These are phyloP conservation scores for Limosa lapponica DNA, from an alignment of 2,797 vertebrate genomes.

Conservation along the genomic window DNA sequence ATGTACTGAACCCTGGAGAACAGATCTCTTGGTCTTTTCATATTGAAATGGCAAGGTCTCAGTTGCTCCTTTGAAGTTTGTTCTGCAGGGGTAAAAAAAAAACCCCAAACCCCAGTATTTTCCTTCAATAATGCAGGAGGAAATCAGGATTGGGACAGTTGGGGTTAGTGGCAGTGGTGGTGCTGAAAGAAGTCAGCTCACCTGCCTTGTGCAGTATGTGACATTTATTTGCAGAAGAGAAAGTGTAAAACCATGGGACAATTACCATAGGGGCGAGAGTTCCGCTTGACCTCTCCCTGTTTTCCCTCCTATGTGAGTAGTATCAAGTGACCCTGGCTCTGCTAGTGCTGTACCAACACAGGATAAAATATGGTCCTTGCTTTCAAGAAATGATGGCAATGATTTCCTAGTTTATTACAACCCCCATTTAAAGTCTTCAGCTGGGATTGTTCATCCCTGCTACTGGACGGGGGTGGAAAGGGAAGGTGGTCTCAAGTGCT, in stretches of 20 bases:
- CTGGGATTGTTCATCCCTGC: not conserved
- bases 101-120: not conserved
- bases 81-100: not conserved
- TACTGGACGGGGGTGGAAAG: not conserved
- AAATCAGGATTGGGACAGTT: not conserved
- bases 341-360: not conserved
- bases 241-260: not conserved
- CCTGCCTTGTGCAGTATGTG: not conserved
- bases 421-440: not conserved
- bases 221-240: not conserved
- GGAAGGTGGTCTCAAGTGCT: not conserved
- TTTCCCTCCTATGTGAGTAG: not conserved
- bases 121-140: not conserved
- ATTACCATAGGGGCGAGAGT: not conserved
- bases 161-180: not conserved
- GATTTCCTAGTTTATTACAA: not conserved
- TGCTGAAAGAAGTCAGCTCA: not conserved
- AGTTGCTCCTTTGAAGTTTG: constrained; percentile 48
- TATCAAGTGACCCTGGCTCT: not conserved
- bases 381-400: not conserved
- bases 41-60: constrained; percentile 52
- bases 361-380: not conserved
- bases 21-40: constrained; percentile 44
- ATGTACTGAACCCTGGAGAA: not conserved
- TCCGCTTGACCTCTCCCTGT: not conserved